A percentile compares a stretch with the other conserved stretches of the same genome.
Evolutionary conservation across 2,888 invertebrate species (phyloP).

Genomic region (Litoditis marina): DNA sequence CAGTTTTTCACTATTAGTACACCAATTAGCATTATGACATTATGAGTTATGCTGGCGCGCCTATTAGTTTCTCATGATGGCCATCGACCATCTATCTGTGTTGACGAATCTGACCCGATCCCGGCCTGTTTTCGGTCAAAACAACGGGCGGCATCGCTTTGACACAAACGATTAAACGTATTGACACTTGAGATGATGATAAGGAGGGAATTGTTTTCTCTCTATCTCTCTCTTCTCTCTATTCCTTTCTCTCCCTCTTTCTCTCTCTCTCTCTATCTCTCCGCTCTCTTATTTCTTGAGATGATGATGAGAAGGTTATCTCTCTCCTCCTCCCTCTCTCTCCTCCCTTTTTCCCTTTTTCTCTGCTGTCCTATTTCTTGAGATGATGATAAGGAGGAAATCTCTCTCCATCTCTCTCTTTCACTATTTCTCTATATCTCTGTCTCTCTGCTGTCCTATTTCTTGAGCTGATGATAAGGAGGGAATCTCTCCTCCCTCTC

Average conservation of each 20-base stretch:
- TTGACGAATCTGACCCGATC: no score
- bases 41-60: no score
- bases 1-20: no score
- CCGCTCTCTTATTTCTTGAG: neutral
- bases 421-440: neutral
- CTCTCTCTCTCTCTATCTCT: neutral
- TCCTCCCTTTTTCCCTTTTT: neutral
- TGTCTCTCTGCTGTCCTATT: constrained; percentile 1
- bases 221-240: neutral
- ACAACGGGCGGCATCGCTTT: no score
- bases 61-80: no score
- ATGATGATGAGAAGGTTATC: neutral
- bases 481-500: neutral
- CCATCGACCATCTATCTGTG: no score
- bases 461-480: neutral
- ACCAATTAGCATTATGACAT: no score
- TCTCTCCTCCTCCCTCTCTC: neutral
- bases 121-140: no score
- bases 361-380: neutral
- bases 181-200: no score
- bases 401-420: neutral
- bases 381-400: neutral
- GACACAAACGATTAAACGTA: no score
- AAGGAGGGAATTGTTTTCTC: no score
- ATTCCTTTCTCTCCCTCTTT: neutral